These are phyloP conservation scores for Orthosia gracilis DNA, from an alignment of 2,888 invertebrate genomes.

Conservation along the genomic window DNA sequence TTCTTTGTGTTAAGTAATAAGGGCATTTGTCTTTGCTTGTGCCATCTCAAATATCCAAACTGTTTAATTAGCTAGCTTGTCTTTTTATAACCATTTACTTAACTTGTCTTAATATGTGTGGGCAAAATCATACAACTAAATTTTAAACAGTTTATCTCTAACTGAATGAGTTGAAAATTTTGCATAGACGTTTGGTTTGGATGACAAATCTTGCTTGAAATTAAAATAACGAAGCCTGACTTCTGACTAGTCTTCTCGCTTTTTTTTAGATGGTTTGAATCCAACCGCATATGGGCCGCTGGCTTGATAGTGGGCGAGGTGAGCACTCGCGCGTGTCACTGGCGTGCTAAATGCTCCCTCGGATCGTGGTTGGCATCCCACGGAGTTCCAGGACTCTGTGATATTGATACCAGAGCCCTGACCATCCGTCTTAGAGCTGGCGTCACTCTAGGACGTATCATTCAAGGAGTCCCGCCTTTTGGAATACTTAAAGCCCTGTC, in stretches of 20 bases:
- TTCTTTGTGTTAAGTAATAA: neutral
- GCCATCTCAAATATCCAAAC: too few species aligned
- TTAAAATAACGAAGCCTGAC: neutral
- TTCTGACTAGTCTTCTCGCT: neutral
- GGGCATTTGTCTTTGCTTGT: too few species aligned
- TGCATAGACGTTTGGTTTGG: too few species aligned
- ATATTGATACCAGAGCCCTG: constrained; percentile 97
- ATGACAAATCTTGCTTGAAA: neutral
- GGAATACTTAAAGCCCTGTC: constrained; percentile 79
- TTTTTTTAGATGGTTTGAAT: constrained; percentile 96
- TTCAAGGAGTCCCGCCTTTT: constrained; percentile 90
- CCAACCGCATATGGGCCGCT: constrained; percentile 97
- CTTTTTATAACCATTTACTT: too few species aligned
- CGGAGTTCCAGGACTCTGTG: constrained; percentile 96
- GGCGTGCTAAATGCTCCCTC: constrained; percentile 95
- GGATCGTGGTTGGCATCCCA: constrained; percentile 96
- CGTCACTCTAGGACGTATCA: constrained; percentile 94
- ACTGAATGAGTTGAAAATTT: too few species aligned
- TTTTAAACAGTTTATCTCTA: too few species aligned
- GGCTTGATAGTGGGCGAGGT: constrained; percentile 98
- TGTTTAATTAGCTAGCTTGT: too few species aligned
- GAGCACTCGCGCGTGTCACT: constrained; percentile 97
- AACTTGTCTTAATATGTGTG: too few species aligned
- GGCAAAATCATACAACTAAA: too few species aligned
- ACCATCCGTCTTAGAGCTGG: constrained; percentile 98